Evolutionary conservation across 2,888 invertebrate genomes (phyloP).

Genomic region (Tenthredo amoena): DNA sequence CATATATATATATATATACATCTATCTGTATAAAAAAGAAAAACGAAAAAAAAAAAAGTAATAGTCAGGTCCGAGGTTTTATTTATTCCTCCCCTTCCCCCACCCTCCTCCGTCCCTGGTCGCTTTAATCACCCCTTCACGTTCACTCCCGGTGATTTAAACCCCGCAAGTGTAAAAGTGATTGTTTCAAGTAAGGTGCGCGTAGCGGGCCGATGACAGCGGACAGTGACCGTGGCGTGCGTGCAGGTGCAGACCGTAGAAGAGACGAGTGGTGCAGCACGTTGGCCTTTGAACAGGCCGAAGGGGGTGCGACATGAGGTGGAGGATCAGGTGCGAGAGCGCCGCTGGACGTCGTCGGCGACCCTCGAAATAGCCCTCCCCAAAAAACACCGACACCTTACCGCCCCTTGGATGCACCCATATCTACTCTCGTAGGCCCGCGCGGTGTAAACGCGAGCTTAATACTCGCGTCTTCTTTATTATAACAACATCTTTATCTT

Average conservation of each 20-base stretch:
- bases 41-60: background rate
- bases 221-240: conserved; percentile 61
- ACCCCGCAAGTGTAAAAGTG: conserved; percentile 19
- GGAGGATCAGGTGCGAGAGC: conserved; percentile 52
- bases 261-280: conserved; percentile 61
- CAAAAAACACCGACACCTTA: background rate
- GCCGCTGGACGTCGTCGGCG: conserved; percentile 50
- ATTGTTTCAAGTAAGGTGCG: conserved; percentile 16
- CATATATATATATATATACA: too few species aligned
- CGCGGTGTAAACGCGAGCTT: background rate
- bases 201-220: conserved; percentile 53
- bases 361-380: conserved; percentile 36
- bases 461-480: background rate
- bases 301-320: conserved; percentile 56
- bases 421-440: conserved; percentile 1
- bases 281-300: conserved; percentile 61
- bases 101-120: background rate
- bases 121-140: background rate
- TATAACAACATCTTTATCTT: conserved; percentile 9
- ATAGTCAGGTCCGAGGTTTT: background rate
- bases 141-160: conserved; percentile 5
- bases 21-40: background rate
- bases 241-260: conserved; percentile 58
- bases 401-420: conserved; percentile 39
- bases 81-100: background rate